Evolutionary conservation across 1,140 invertebrate genomes (phyloP).

Genomic region (Mylabris phalerata): DNA sequence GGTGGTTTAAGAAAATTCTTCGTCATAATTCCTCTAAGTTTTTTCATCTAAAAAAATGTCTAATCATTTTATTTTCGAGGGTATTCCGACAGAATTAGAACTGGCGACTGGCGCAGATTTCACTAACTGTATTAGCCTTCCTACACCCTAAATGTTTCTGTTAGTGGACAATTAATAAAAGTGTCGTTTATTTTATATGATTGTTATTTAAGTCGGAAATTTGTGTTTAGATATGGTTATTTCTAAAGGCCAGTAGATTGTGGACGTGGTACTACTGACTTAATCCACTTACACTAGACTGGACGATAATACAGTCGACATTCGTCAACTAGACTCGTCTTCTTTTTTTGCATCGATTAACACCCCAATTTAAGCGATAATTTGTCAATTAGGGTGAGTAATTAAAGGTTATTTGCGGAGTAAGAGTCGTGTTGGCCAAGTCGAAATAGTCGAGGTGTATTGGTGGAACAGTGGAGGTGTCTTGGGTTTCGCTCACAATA

Average conservation of each 20-base stretch:
- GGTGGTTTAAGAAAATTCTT: not conserved
- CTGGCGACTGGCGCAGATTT: not conserved
- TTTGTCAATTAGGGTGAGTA: not conserved
- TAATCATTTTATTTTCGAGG: too few species aligned
- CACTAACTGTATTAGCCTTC: not conserved
- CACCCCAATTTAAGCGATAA: not conserved
- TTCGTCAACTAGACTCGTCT: not conserved
- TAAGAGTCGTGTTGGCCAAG: too few species aligned
- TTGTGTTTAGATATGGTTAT: conserved; percentile 6
- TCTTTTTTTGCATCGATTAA: not conserved
- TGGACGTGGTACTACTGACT: not conserved
- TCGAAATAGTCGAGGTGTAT: too few species aligned
- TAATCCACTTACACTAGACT: not conserved
- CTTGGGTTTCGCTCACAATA: too few species aligned
- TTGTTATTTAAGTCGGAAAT: conserved; percentile 15
- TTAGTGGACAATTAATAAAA: conserved; percentile 17
- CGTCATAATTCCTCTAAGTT: too few species aligned
- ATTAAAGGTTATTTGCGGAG: not conserved
- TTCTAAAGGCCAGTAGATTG: not conserved
- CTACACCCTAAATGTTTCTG: conserved; percentile 7
- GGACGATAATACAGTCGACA: not conserved
- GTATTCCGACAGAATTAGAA: not conserved
- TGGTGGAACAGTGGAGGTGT: too few species aligned
- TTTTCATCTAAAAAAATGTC: too few species aligned
- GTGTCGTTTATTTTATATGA: conserved; percentile 4